Evolutionary conservation across 2,797 vertebrate species (phyloP), one percentile per base, ranked within the genome.

Genomic region (Sciaenops ocellatus): DNA sequence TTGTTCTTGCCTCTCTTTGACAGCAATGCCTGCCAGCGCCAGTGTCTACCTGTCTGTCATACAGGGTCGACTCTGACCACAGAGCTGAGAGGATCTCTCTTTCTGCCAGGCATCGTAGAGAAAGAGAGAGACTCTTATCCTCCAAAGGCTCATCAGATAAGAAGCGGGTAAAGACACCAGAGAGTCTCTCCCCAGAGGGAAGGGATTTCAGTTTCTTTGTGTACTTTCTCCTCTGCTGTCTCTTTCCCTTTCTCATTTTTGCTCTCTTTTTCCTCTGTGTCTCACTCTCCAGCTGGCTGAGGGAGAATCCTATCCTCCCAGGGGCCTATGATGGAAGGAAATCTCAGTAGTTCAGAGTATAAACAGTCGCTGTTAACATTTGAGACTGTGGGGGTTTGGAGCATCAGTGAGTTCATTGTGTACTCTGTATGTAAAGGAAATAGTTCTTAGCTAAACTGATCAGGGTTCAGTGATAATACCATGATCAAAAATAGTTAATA

Each of bases 61-160:
- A 54, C 67, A 47, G 73, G 56, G 63, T 75, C 4, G 26, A 69
- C 28, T 85, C 62, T 59, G 81, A 83, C 85, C 74, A 83, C 67
- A 9, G 50, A 85, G 80, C 82, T 59, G 73, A 69, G 78, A 82
- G 66, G 75, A 89, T 79, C 72, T 65, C 67, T 76, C 57, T 55
- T 41, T 76, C 55, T 71, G 69, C 73, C 38, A 71, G 48, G 64
- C 70, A 75, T 71, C 4, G 13, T 38, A 11, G 54, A 73, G 48
- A 84, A 78, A 13, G 54, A 73, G 46, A 84, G 81, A 89, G 80
- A 24, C 64, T 83, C 70, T 59, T 80, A 85, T 87, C 80, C 89
- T 88, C 88, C 70, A 59, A 75, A 87, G 89, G 69, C 85, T 88
- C 87, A 78, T 92, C 83, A 85, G 83, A 92, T 89, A 90, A 92